Conservation (phyloP, 2,888 invertebrate genomes). For the Cybosia mesomella region DNA sequence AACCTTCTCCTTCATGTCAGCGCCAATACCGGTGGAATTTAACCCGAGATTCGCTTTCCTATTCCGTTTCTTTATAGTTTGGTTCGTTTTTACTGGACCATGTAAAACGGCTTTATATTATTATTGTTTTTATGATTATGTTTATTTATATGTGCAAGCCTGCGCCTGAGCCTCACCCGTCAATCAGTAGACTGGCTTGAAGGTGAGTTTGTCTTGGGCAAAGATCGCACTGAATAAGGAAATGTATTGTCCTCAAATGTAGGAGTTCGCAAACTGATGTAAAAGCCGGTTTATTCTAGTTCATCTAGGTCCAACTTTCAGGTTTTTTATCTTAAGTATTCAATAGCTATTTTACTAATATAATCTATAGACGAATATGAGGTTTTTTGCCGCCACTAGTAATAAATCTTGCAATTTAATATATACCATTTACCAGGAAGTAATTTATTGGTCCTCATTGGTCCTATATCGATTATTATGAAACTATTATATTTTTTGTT, state of each 20-base stretch:
- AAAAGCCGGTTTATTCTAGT: background rate
- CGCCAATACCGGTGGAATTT: background rate
- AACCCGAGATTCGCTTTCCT: background rate
- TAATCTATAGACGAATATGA: background rate
- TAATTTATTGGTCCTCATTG: slow-evolving; percentile 10
- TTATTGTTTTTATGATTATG: no score
- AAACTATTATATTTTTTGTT: slow-evolving; percentile 23
- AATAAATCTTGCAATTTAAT: slow-evolving; percentile 14
- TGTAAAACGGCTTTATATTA: background rate
- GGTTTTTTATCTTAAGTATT: slow-evolving; percentile 5
- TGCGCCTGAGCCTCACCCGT: no score
- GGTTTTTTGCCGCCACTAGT: background rate
- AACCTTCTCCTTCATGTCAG: background rate
- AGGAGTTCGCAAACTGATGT: background rate
- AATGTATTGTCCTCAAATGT: background rate
- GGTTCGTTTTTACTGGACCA: background rate
- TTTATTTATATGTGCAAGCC: no score
- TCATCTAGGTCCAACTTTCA: background rate
- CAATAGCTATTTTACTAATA: background rate
- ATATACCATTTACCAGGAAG: slow-evolving; percentile 16
- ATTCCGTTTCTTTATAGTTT: background rate
- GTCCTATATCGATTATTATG: slow-evolving; percentile 15
- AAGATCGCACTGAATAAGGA: background rate
- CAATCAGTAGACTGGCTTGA: no score
- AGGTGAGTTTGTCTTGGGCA: no score